Evolutionary conservation across 2,888 invertebrate genomes (phyloP), one percentile per base, ranked within the genome.

Genomic region (Heterodera filipjevi): DNA sequence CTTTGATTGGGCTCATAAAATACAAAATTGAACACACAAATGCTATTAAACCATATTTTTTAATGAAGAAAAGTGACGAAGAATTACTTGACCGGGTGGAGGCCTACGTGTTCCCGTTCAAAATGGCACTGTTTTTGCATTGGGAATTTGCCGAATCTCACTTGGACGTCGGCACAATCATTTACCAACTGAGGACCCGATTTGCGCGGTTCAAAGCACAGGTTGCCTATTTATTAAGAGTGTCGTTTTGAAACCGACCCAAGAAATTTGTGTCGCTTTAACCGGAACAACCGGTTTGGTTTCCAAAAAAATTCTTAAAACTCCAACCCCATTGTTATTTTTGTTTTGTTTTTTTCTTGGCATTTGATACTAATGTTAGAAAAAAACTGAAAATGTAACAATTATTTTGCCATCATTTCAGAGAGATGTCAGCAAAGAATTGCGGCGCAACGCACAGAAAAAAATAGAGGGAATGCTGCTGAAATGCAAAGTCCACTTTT

Each of bases 81-180:
- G 35, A 77, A 72, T 64, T 77, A 22, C 35, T 77, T 33, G 77
- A 77, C 33, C 27, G 14, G 14, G 39, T 72, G 30, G 77, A 77
- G 14, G 59, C 81, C n/a, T 81, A 73, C 16, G 71, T 78, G 64
- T 79, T 82, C 19, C 83, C 83, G 75, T 83, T 84, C 68, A 78
- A 64, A 32, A 82, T 83, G 75, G 71, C 77, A 35, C 59, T 68
- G 68, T 81, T 75, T 35, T 53, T 78, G 46, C 84, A 73, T 16
- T 59, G 66, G n/a, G 84, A 84, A 35, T 76, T 53, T 72, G 53
- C 59, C 27, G 77, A 77, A 19, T 49, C 73, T 10, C 77, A 73
- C 39, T 39, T 77, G 59, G 77, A 77, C 27, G 35, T 77, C 22
- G 77, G 59, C 33, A 73, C 35, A 3, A 46, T 72, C 30, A 73